Conservation (phyloP, 2,113 vertebrate genomes). For the Mobula hypostoma region DNA sequence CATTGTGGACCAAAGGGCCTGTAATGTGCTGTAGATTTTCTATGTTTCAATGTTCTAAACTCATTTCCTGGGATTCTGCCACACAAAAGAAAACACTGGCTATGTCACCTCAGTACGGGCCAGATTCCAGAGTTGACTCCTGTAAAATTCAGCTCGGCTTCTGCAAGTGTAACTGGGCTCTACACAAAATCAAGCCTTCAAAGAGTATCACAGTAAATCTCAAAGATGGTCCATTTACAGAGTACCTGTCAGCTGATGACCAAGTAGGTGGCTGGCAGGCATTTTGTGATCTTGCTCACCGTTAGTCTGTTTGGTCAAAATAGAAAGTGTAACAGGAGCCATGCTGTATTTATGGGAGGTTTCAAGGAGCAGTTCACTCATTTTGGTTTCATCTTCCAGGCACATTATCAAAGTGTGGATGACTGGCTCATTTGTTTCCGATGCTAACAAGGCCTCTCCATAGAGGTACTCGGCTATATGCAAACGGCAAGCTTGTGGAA, state of each 20-base stretch:
- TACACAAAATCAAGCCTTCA: neutral
- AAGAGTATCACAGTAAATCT: neutral
- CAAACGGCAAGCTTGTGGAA: conserved; percentile 73
- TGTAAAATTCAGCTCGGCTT: neutral
- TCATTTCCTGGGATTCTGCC: neutral
- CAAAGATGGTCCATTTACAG: neutral
- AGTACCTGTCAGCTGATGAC: conserved; percentile 50
- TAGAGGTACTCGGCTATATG: conserved; percentile 79
- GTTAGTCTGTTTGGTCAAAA: conserved; percentile 28
- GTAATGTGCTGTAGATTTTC: too few relatives aligned
- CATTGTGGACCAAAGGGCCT: too few relatives aligned
- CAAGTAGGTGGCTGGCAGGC: neutral
- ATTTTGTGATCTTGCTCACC: neutral
- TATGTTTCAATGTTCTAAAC: neutral
- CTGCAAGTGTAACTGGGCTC: neutral
- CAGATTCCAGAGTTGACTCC: neutral
- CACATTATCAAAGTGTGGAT: conserved; percentile 77
- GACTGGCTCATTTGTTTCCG: conserved; percentile 70
- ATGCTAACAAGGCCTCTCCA: conserved; percentile 68
- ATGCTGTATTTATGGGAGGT: conserved; percentile 78
- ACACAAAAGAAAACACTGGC: too few relatives aligned
- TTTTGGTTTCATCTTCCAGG: conserved; percentile 73
- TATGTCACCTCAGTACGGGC: neutral
- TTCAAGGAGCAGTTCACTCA: conserved; percentile 64
- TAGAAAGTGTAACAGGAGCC: conserved; percentile 56